phyloP scores from a whole-genome alignment of 1,140 invertebrate species.

The Paraescarpia echinospica region DNA sequence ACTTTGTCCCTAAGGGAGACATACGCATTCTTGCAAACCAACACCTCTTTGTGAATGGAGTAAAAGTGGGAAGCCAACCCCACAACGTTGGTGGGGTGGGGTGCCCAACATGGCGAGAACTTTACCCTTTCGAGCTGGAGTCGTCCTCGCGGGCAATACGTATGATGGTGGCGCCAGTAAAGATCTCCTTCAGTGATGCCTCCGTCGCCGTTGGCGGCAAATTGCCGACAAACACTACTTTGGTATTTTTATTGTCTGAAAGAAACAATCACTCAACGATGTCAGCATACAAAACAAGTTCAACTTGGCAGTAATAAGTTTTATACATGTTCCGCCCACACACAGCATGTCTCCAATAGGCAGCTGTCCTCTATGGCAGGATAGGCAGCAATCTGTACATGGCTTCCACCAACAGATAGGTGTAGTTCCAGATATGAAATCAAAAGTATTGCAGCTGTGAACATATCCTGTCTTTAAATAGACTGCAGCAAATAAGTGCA shows the following conservation, averaged over 20 bases:
- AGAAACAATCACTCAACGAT: not conserved
- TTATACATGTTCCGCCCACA: not conserved
- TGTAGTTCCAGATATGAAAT: not conserved
- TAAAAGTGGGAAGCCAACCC: not conserved
- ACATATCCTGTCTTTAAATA: not conserved
- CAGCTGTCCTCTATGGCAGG: not conserved
- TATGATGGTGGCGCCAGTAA: not conserved
- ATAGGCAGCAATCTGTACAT: not conserved
- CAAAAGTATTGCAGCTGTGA: not conserved
- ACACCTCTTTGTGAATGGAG: not conserved
- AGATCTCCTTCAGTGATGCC: not conserved
- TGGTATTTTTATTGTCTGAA: conserved; percentile 1
- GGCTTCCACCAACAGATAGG: not conserved
- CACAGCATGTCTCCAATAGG: not conserved
- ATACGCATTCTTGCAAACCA: not conserved
- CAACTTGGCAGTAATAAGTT: not conserved
- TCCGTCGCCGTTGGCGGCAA: not conserved
- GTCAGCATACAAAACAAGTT: not conserved
- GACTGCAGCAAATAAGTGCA: too few relatives aligned
- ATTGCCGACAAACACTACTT: not conserved
- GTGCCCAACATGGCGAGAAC: not conserved
- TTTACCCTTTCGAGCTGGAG: conserved; percentile 3
- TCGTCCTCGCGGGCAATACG: conserved; percentile 2
- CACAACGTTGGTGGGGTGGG: not conserved
- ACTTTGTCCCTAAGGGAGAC: not conserved